phyloP scores from a whole-genome alignment of 2,113 vertebrate species.

The Murina feae region DNA sequence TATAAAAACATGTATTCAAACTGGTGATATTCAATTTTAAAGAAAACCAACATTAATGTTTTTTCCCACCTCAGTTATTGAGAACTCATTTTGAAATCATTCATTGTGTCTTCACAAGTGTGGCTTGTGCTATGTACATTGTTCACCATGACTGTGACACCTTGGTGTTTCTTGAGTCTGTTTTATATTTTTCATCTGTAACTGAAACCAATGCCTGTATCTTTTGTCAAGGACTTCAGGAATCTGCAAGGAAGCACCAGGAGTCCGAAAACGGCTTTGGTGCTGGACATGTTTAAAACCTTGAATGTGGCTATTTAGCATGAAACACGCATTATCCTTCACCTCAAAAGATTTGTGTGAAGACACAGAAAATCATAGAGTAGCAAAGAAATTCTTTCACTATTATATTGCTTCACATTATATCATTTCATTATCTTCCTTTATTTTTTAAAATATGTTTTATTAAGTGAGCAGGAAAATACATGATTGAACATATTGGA shows the following conservation, averaged over 20 bases:
- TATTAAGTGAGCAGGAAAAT: conserved; percentile 66
- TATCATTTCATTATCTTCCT: conserved; percentile 39
- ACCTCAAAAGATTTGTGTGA: not conserved
- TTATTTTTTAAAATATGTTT: conserved; percentile 63
- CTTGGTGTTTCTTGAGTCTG: not conserved
- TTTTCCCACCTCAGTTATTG: not conserved
- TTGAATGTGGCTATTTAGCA: not conserved
- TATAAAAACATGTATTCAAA: not conserved
- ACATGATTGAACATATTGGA: conserved; percentile 58
- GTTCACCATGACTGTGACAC: not conserved
- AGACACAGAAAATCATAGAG: conserved; percentile 22
- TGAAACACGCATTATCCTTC: not conserved
- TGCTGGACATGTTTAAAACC: conserved; percentile 13
- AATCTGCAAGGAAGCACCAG: not conserved
- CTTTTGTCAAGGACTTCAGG: not conserved
- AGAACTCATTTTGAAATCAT: conserved; percentile 3
- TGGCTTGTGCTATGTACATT: not conserved
- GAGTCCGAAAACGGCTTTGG: not conserved
- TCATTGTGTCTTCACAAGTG: not conserved
- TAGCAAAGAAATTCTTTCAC: conserved; percentile 8
- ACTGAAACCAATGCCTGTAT: not conserved
- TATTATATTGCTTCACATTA: conserved; percentile 33
- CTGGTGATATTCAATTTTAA: not conserved
- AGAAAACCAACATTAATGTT: not conserved
- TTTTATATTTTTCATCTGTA: not conserved